Conservation (phyloP, 2,113 vertebrate species). For the Taxidea taxus region DNA sequence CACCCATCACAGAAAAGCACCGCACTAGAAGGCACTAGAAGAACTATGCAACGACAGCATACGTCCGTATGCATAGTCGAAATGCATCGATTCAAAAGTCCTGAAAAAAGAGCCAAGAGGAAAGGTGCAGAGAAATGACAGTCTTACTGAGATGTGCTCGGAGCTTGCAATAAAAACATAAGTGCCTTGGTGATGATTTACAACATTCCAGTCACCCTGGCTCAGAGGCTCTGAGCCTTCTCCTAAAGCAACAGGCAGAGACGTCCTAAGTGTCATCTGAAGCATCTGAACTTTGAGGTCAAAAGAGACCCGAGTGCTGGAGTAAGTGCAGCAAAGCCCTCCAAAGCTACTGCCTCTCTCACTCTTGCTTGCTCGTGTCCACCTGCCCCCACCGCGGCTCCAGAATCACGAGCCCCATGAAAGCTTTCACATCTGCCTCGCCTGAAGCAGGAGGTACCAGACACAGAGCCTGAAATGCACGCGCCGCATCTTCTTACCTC, state of each 20-base stretch:
- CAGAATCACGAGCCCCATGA: not conserved
- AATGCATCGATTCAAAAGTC: slow-evolving; percentile 68
- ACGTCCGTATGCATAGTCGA: not conserved
- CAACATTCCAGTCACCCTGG: slow-evolving; percentile 59
- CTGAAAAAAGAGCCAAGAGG: slow-evolving; percentile 66
- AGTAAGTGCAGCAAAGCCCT: slow-evolving; percentile 27
- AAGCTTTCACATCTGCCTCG: not conserved
- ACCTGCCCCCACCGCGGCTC: not conserved
- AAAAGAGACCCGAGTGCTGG: slow-evolving; percentile 52
- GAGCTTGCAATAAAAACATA: slow-evolving; percentile 64
- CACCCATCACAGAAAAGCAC: not conserved
- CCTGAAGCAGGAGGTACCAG: not conserved
- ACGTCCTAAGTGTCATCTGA: slow-evolving; percentile 1
- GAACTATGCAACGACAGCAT: not conserved
- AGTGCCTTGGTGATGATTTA: slow-evolving; percentile 69
- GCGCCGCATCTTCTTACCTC: slow-evolving; percentile 8
- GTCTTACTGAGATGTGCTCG: slow-evolving; percentile 46
- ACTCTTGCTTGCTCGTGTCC: not conserved
- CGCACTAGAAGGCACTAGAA: not conserved
- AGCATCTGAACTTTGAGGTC: slow-evolving; percentile 59
- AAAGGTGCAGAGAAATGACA: slow-evolving; percentile 65
- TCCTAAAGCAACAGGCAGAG: slow-evolving; percentile 70
- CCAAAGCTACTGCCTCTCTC: not conserved
- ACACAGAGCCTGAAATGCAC: not conserved
- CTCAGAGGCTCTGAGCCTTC: slow-evolving; percentile 68